Evolutionary conservation across 1,140 invertebrate species (phyloP).

Genomic region (Apis florea): DNA sequence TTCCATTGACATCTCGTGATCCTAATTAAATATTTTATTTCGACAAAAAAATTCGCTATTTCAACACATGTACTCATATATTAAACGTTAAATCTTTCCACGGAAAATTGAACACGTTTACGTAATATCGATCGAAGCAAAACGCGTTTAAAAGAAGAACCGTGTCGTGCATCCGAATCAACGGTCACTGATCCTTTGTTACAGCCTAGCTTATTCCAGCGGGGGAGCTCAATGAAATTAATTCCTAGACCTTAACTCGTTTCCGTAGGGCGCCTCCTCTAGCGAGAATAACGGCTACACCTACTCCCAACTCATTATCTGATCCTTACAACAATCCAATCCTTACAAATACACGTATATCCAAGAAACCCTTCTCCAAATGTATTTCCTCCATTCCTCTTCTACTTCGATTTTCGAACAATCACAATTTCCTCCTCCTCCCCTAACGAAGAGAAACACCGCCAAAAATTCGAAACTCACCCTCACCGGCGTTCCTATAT

Average conservation of each 20-base stretch:
- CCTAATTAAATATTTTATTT: too few relatives aligned
- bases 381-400: too few relatives aligned
- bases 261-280: slow-evolving; percentile 2
- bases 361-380: too few relatives aligned
- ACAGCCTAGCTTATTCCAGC: slow-evolving; percentile 29
- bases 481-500: slow-evolving; percentile 62
- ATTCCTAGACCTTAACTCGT: slow-evolving; percentile 17
- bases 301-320: neutral
- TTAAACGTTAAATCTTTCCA: neutral
- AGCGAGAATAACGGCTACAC: neutral
- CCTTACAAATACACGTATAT: neutral
- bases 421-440: too few relatives aligned
- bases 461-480: slow-evolving; percentile 45
- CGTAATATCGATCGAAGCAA: slow-evolving; percentile 18
- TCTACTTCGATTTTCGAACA: too few relatives aligned
- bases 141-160: slow-evolving; percentile 31
- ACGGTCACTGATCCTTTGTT: slow-evolving; percentile 56
- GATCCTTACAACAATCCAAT: neutral
- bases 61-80: neutral
- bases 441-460: too few relatives aligned
- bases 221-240: slow-evolving; percentile 33
- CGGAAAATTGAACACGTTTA: slow-evolving; percentile 26
- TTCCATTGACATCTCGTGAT: too few relatives aligned
- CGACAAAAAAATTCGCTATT: too few relatives aligned
- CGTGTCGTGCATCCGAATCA: slow-evolving; percentile 69